phyloP scores from a whole-genome alignment of 2,113 vertebrate genomes.

The Corapipo altera region DNA sequence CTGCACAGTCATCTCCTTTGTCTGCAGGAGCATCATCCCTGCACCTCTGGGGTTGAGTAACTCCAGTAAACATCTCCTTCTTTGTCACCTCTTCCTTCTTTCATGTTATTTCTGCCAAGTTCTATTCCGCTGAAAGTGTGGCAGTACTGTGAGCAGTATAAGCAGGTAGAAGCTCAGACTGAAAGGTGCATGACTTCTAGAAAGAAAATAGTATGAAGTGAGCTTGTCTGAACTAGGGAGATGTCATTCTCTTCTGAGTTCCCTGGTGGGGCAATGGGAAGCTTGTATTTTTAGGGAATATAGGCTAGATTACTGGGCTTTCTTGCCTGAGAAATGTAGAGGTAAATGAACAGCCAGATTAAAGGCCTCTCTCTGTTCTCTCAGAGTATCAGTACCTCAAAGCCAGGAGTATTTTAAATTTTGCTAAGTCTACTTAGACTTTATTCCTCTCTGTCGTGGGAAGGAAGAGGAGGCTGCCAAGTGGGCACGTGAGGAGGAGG shows the following conservation, averaged over 20 bases:
- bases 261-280: background rate
- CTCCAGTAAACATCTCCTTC: background rate
- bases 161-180: background rate
- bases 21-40: background rate
- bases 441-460: conserved; percentile 51
- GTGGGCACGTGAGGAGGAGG: conserved; percentile 77
- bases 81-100: background rate
- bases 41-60: background rate
- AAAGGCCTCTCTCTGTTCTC: background rate
- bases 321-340: background rate
- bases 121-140: background rate
- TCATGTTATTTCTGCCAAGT: background rate
- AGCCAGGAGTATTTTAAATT: background rate
- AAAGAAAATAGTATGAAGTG: background rate
- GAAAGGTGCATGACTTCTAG: background rate
- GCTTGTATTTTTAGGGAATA: background rate
- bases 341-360: background rate
- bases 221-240: background rate
- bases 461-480: conserved; percentile 88
- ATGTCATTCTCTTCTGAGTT: background rate
- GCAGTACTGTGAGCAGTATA: background rate
- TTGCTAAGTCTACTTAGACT: background rate
- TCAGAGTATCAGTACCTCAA: background rate
- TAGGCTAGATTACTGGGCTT: background rate
- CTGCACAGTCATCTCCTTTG: background rate